Percentiles rank a stretch among this genome's conserved stretches.
These are phyloP conservation scores for Corythornis leucogaster DNA, from an alignment of 2,797 vertebrate genomes.

Conservation along the genomic window DNA sequence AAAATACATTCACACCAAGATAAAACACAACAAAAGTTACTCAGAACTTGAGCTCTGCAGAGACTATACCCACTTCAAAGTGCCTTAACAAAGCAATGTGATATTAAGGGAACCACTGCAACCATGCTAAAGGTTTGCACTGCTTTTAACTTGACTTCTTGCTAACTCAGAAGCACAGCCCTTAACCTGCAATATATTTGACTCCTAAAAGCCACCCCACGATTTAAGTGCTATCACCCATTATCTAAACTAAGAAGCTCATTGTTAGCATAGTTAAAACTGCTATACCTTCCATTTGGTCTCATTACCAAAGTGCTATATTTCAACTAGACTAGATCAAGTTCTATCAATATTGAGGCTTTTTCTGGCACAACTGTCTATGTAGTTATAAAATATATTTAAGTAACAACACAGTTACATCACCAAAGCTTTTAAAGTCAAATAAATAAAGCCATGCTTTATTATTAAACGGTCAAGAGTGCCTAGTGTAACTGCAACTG, in stretches of 20 bases:
- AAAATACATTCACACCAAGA: neutral
- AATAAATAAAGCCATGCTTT: neutral
- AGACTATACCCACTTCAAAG: neutral
- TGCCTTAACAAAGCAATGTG: neutral
- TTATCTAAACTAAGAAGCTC: neutral
- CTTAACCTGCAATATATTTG: neutral
- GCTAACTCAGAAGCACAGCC: neutral
- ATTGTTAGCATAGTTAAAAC: neutral
- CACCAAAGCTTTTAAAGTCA: neutral
- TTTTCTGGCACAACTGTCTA: neutral
- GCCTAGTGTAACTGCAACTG: neutral
- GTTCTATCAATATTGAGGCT: rapidly evolving
- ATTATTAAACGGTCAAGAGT: neutral
- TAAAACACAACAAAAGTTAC: neutral
- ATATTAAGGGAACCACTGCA: neutral
- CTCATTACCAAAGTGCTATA: neutral
- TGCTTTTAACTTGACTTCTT: neutral
- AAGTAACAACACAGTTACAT: neutral
- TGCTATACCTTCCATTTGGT: neutral
- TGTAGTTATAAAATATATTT: neutral
- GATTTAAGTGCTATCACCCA: neutral
- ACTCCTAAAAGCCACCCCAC: neutral
- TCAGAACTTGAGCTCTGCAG: neutral
- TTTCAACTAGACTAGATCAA: neutral
- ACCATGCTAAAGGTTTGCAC: neutral